Percentiles rank a stretch among this genome's conserved stretches.
phyloP scores from a whole-genome alignment of 2,888 invertebrate species.

The Liposcelis brunnea region DNA sequence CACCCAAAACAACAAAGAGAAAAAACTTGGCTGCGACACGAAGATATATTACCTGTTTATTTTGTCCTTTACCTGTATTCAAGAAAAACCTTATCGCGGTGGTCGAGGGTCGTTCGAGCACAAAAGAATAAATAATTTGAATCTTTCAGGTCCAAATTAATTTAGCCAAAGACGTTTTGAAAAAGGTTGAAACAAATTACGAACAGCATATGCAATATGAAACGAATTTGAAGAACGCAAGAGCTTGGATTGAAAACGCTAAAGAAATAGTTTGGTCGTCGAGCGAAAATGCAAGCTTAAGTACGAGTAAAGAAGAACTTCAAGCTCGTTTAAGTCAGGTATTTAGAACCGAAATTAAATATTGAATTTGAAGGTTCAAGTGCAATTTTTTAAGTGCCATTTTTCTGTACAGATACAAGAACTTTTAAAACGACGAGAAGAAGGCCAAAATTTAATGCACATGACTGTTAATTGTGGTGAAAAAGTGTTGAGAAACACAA shows the following conservation, averaged over 20 bases:
- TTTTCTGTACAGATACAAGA: constrained; percentile 37
- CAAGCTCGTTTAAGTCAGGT: constrained; percentile 48
- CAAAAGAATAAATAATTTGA: too few relatives aligned
- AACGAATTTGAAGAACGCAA: constrained; percentile 54
- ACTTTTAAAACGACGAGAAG: constrained; percentile 61
- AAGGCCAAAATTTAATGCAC: constrained; percentile 73
- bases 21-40: too few relatives aligned
- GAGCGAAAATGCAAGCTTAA: constrained; percentile 33
- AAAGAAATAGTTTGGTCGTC: constrained; percentile 65
- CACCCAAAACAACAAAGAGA: too few relatives aligned
- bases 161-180: constrained; percentile 73
- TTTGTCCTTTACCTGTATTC: too few relatives aligned
- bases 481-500: constrained; percentile 70
- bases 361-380: background rate
- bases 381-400: background rate
- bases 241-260: constrained; percentile 74
- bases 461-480: constrained; percentile 78
- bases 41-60: too few relatives aligned
- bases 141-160: constrained; percentile 56
- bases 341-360: too few relatives aligned
- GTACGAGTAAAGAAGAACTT: constrained; percentile 58
- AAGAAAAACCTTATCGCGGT: too few relatives aligned
- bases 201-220: constrained; percentile 73
- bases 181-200: constrained; percentile 75
- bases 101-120: too few relatives aligned